Evolutionary conservation across 2,888 invertebrate genomes (phyloP), one percentile per base, ranked within the genome.

Genomic region (Stenurella melanura): DNA sequence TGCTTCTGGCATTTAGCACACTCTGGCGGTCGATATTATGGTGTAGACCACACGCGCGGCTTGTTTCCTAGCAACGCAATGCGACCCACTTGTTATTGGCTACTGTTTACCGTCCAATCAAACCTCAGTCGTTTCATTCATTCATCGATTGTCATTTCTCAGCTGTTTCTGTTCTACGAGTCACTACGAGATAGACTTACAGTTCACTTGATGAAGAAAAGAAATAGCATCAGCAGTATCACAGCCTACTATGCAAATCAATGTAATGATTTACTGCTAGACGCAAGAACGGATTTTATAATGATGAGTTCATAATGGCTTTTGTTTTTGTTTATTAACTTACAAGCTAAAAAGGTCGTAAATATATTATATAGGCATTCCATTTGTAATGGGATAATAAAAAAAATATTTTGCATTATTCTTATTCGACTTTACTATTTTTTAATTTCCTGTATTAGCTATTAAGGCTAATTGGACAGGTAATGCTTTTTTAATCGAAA

Each of bases 51-150:
- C 78, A 78, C 82, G 78, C 74, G 75, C 79, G 79, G 77, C 58
- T 73, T 61, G 84, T 85, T 78, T 83, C 85, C 84, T 85, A 84
- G 86, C 86, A 86, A 86, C 86, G 81, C 77, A 77, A 74, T 74
- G 74, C 85, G 80, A 83, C 84, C 85, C 82, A 85, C 83, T 84
- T 82, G 78, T 80, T 81, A 86, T 86, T 86, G 86, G 86, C 82
- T 84, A 83, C 83, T 77, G 79, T 74, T 78, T 73, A 72, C 66
- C 79, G 80, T 78, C 85, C 84, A 85, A 85, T 85, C 80, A 84
- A 83, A 82, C 73, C 79, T 73, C 80, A 67, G 79, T 75, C 77
- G 76, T 78, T 79, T 83, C 83, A 82, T 83, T 85, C 82, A 82
- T 83, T 83, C 83, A 83, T 85, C 80, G 82, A 74, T 83, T 84